A percentile compares a stretch with the other conserved stretches of the same genome.
Evolutionary conservation across 1,140 invertebrate species (phyloP).

Genomic region (Asbolus verrucosus): DNA sequence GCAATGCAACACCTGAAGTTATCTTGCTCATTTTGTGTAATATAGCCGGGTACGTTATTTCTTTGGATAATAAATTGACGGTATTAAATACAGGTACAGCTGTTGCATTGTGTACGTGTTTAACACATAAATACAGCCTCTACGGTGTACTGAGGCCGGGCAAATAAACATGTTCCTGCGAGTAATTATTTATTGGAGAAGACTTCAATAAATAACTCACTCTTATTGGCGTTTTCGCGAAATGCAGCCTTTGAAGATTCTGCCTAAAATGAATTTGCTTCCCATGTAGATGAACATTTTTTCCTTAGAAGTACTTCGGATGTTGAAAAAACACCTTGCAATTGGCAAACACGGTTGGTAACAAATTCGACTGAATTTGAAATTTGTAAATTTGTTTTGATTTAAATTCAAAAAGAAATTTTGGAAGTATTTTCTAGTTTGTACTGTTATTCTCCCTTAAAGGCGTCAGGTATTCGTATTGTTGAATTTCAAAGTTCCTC

Average conservation of each 20-base stretch:
- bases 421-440: too few relatives aligned
- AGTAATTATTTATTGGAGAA: conserved; percentile 38
- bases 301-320: too few relatives aligned
- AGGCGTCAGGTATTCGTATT: too few relatives aligned
- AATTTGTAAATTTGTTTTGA: not conserved
- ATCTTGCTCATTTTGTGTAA: conserved; percentile 39
- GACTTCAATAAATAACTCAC: conserved; percentile 35
- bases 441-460: too few relatives aligned
- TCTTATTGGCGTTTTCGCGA: conserved; percentile 5
- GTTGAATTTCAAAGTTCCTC: too few relatives aligned
- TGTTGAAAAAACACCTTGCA: too few relatives aligned
- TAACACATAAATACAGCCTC: conserved; percentile 37
- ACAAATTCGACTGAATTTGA: too few relatives aligned
- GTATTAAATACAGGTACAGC: conserved; percentile 39
- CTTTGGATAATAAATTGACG: conserved; percentile 31
- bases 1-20: conserved; percentile 32
- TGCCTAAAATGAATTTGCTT: too few relatives aligned
- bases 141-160: conserved; percentile 29
- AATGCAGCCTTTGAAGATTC: too few relatives aligned
- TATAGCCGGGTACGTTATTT: conserved; percentile 25
- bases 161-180: conserved; percentile 35
- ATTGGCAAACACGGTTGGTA: too few relatives aligned
- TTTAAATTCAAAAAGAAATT: too few relatives aligned
- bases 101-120: conserved; percentile 38
- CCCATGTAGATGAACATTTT: too few relatives aligned